Conservation (phyloP, 2,797 vertebrate genomes). For the Melanotaenia trifasciata region DNA sequence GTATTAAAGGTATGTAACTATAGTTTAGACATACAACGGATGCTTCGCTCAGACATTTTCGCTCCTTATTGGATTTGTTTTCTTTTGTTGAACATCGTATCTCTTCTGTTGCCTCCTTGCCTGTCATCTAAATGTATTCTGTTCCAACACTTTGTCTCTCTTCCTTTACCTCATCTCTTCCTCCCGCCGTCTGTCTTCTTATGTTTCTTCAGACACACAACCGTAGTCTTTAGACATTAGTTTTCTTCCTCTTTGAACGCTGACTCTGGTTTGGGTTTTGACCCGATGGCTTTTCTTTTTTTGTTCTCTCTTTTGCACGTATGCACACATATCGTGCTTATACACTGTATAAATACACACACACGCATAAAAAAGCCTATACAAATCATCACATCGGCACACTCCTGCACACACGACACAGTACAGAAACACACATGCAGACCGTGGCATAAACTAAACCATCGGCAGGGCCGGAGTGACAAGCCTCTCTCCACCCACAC, state of each 20-base stretch:
- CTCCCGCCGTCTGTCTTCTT: conserved; percentile 3
- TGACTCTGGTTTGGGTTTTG: conserved; percentile 40
- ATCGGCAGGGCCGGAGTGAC: conserved; percentile 62
- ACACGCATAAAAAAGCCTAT: conserved; percentile 20
- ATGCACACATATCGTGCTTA: conserved; percentile 44
- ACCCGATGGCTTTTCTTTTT: conserved; percentile 30
- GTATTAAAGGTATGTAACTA: neutral
- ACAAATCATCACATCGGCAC: conserved; percentile 47
- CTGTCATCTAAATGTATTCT: conserved; percentile 41
- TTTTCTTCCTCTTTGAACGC: conserved; percentile 38
- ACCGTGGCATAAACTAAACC: conserved; percentile 28
- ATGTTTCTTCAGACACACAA: conserved; percentile 38
- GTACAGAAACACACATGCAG: conserved; percentile 21
- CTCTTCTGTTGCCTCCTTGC: conserved; percentile 23
- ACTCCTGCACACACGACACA: conserved; percentile 40
- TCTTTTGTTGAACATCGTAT: neutral
- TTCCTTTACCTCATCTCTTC: conserved; percentile 1
- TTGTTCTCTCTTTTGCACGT: conserved; percentile 38
- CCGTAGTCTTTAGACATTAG: conserved; percentile 44
- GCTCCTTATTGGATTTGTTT: conserved; percentile 13
- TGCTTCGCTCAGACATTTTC: neutral
- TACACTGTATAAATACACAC: conserved; percentile 14
- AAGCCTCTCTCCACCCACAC: conserved; percentile 58
- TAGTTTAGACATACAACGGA: neutral
- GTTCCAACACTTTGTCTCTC: conserved; percentile 8